A percentile compares a stretch with the other conserved stretches of the same genome.
Conservation (phyloP, 2,113 vertebrate genomes). For the Psittacus erithacus region DNA sequence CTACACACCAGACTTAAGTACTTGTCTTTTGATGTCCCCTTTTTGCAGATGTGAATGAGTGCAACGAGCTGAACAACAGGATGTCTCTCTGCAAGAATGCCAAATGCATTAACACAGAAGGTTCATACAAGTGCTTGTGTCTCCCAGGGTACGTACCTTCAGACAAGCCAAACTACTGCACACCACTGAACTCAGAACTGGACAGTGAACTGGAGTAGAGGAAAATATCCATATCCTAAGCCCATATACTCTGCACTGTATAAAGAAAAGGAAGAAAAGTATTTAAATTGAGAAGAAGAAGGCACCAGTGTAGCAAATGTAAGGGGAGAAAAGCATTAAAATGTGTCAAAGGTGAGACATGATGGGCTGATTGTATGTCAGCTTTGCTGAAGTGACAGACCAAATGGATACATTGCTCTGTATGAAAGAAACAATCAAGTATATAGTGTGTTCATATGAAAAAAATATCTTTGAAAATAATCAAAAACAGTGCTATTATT, state of each 20-base stretch:
- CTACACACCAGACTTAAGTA: not conserved
- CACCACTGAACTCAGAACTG: constrained; percentile 75
- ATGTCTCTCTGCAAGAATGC: constrained; percentile 98
- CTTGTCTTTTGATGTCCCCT: not conserved
- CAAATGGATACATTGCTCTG: constrained; percentile 83
- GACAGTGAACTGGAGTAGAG: constrained; percentile 83
- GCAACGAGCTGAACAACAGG: constrained; percentile 89
- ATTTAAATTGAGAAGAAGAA: constrained; percentile 86
- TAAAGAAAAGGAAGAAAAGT: constrained; percentile 81
- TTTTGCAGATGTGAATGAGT: constrained; percentile 93
- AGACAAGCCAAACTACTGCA: constrained; percentile 92
- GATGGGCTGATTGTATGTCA: constrained; percentile 51
- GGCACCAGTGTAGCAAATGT: constrained; percentile 65
- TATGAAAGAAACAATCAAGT: constrained; percentile 78
- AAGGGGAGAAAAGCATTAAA: constrained; percentile 68
- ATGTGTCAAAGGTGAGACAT: constrained; percentile 52
- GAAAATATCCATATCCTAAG: constrained; percentile 74
- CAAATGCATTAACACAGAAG: constrained; percentile 93
- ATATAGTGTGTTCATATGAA: constrained; percentile 84
- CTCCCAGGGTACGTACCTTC: constrained; percentile 89
- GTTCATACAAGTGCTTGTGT: constrained; percentile 93
- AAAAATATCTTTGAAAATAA: constrained; percentile 74
- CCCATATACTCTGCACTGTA: constrained; percentile 94
- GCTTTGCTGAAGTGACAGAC: constrained; percentile 81
- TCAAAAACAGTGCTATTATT: constrained; percentile 78